Base-by-base conservation (phyloP, 2,888 invertebrate species). In the Troides oblongomaculatus region DNA sequence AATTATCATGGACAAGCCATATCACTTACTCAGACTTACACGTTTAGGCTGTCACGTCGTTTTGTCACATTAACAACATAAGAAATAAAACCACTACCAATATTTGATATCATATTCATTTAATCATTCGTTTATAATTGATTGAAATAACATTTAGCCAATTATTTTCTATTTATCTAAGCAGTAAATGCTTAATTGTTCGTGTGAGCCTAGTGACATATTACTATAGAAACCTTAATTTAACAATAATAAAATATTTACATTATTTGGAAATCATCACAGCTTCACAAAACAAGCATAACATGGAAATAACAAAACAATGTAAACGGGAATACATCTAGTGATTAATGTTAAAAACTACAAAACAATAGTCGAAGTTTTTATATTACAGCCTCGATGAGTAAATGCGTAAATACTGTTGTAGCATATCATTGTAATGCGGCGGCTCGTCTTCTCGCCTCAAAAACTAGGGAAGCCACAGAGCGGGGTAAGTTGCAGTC, bases 191-290 rank as follows among this genome's bases (percentile, higher is more conserved):
- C 89, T 86, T 86, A 79, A 86, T 84, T 85, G 87, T 89, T 86
- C 85, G 82, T 88, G 90, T 89, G 89, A 92, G 89, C 89, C 82
- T 84, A 90, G 86, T 89, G 89, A 91, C 88, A 83, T 85, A 82
- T 83, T 83, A 84, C 76, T 82, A 81, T 84, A 83, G 83, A 85
- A 84, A 86, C 84, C 89, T 88, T 90, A 90, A 67, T 79, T 74
- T 79, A 90, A 90, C 87, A 86, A 86, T 89, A 86, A 86, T 88
- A 89, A 87, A 86, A 86, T 90, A 91, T 91, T 86, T 92, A 92
- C 91, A 92, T 85, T 92, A 90, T 92, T 92, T 92, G 92, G 92
- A 84, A 87, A 88, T 90, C 90, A 92, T 92, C 92, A 92, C 92
- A 92, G 92, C 92, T 86, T 90, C 90, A 92, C 91, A 86, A 91